These are phyloP conservation scores for Disparrhopalites patrizii DNA, from an alignment of 2,888 invertebrate genomes.

Conservation along the genomic window DNA sequence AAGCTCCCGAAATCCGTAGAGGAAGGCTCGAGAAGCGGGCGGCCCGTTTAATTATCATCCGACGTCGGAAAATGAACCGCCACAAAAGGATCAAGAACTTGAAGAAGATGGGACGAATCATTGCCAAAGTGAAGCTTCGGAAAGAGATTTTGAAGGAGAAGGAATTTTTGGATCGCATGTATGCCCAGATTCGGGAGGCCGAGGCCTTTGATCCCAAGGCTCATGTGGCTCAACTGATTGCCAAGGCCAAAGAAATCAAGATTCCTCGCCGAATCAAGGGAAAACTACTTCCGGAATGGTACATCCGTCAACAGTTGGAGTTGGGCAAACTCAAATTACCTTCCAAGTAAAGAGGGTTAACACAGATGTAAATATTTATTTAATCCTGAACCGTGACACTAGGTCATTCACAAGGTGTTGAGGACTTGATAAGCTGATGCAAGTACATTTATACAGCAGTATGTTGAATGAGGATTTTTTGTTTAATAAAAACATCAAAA, in stretches of 20 bases:
- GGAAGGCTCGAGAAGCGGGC: constrained; percentile 62
- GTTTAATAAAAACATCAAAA: too few relatives aligned
- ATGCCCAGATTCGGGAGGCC: constrained; percentile 66
- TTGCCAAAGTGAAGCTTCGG: constrained; percentile 65
- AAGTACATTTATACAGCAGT: too few relatives aligned
- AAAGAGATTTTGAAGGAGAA: constrained; percentile 73
- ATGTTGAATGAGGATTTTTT: too few relatives aligned
- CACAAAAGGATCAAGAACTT: constrained; percentile 76
- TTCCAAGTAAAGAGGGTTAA: too few relatives aligned
- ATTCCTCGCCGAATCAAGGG: constrained; percentile 56
- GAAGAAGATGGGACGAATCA: constrained; percentile 71
- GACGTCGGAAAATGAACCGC: constrained; percentile 79
- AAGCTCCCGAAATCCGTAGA: background rate
- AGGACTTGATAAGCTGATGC: too few relatives aligned
- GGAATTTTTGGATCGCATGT: constrained; percentile 66
- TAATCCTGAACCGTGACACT: too few relatives aligned
- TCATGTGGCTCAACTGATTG: constrained; percentile 65
- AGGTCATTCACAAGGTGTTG: too few relatives aligned
- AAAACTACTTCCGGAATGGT: constrained; percentile 59
- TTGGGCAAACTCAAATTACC: constrained; percentile 6
- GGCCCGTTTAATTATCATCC: constrained; percentile 68
- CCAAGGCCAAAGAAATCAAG: constrained; percentile 60
- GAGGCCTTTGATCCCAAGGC: constrained; percentile 70
- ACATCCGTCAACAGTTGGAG: constrained; percentile 14
- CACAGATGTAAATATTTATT: too few relatives aligned